A percentile compares a stretch with the other conserved stretches of the same genome.
Evolutionary conservation across 35 echinoderm and acorn worm species (phyloP).

Genomic region (Heliocidaris erythrogramma): DNA sequence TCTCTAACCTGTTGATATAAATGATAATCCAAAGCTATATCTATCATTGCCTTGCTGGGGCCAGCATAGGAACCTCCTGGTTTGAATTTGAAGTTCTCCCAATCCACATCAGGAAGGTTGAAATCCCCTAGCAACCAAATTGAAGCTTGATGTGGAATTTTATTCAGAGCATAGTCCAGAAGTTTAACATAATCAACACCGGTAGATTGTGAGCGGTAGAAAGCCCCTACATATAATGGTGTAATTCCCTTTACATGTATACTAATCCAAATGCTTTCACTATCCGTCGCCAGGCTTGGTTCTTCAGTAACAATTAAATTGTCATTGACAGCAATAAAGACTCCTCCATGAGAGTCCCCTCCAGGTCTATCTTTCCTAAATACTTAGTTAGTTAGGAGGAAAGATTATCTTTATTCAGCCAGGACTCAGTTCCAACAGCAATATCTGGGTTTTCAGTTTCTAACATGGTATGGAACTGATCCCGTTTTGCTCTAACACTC

Average conservation of each 20-base stretch:
- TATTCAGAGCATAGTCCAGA: constrained; percentile 54
- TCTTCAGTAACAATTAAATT: constrained; percentile 49
- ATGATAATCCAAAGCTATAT: constrained; percentile 51
- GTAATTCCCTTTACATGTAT: constrained; percentile 57
- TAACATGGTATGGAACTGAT: constrained; percentile 41
- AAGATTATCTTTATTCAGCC: constrained; percentile 61
- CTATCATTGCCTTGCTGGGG: constrained; percentile 72
- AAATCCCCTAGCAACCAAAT: constrained; percentile 79
- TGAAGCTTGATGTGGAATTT: constrained; percentile 59
- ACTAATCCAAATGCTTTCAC: constrained; percentile 62
- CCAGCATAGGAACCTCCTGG: constrained; percentile 61
- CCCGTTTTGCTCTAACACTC: constrained; percentile 49
- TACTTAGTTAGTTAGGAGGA: constrained; percentile 49
- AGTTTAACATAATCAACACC: constrained; percentile 60
- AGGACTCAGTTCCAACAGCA: constrained; percentile 66
- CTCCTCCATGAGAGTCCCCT: constrained; percentile 40
- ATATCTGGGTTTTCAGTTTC: constrained; percentile 56
- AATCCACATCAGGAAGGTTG: constrained; percentile 70
- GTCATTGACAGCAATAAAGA: constrained; percentile 59
- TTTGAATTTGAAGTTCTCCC: constrained; percentile 58
- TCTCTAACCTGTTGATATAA: constrained; percentile 57
- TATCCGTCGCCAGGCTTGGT: constrained; percentile 21
- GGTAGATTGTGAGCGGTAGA: constrained; percentile 47
- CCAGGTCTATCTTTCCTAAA: constrained; percentile 62
- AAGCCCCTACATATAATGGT: constrained; percentile 57